Conservation (phyloP, 1,140 invertebrate genomes). For the Mactra quadrangularis region DNA sequence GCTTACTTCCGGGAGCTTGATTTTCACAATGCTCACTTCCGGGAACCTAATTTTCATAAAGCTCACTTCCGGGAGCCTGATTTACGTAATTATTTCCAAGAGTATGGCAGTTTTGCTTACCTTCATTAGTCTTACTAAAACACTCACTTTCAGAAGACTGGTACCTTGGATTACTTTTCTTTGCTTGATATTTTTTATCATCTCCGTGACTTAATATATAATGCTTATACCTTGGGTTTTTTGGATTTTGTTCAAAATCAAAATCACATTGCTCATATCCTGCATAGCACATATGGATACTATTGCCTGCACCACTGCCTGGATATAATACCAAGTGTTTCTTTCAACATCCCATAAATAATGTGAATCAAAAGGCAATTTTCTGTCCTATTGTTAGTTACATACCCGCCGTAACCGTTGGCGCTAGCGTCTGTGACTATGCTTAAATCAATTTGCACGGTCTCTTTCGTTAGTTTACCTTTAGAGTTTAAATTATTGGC, state of each 20-base stretch:
- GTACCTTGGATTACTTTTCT: neutral
- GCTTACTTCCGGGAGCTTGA: neutral
- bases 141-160: neutral
- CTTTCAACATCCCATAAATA: conserved; percentile 1
- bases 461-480: neutral
- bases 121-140: too few species aligned
- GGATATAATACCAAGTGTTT: neutral
- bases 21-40: too few species aligned
- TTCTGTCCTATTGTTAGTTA: too few species aligned
- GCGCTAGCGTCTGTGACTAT: conserved; percentile 51
- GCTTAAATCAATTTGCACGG: neutral
- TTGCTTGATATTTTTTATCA: too few species aligned
- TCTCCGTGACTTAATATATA: neutral
- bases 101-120: neutral
- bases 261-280: neutral
- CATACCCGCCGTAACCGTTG: too few species aligned
- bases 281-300: too few species aligned
- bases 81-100: too few species aligned
- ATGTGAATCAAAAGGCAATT: too few species aligned
- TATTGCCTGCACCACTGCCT: too few species aligned
- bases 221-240: neutral
- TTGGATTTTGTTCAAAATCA: too few species aligned
- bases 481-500: conserved; percentile 27
- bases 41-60: too few species aligned
- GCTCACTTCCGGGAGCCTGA: too few species aligned